Evolutionary conservation across 2,888 invertebrate genomes (phyloP).

Genomic region (Hydrotaea cyrtoneurina): DNA sequence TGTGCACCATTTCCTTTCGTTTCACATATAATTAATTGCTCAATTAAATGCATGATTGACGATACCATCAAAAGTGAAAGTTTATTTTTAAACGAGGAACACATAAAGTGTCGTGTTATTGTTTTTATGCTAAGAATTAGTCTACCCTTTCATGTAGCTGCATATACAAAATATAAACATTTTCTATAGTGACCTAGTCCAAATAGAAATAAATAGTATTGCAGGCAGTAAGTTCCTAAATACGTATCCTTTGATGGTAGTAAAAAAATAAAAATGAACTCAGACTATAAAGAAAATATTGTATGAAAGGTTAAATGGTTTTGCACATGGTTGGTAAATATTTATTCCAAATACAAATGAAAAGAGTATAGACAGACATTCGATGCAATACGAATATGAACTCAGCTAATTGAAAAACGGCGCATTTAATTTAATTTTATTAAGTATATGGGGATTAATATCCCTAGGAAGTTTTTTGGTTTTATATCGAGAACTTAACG

Average conservation of each 20-base stretch:
- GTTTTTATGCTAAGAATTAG: neutral
- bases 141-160: neutral
- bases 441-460: too few relatives aligned
- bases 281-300: slow-evolving; percentile 35
- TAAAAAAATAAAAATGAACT: slow-evolving; percentile 35
- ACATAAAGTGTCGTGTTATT: neutral
- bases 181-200: slow-evolving; percentile 64
- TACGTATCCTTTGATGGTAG: neutral
- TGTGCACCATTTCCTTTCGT: neutral
- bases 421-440: too few relatives aligned
- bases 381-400: neutral
- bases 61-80: neutral
- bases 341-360: neutral
- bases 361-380: neutral
- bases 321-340: neutral
- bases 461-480: too few relatives aligned
- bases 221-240: neutral
- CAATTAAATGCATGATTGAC: neutral
- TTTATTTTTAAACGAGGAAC: neutral
- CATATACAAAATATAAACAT: slow-evolving; percentile 29
- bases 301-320: slow-evolving; percentile 35
- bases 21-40: slow-evolving; percentile 23
- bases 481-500: too few relatives aligned
- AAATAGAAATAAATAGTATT: slow-evolving; percentile 48
- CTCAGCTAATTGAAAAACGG: slow-evolving; percentile 23